phyloP scores from a whole-genome alignment of 2,797 vertebrate species.

The Squalus acanthias region DNA sequence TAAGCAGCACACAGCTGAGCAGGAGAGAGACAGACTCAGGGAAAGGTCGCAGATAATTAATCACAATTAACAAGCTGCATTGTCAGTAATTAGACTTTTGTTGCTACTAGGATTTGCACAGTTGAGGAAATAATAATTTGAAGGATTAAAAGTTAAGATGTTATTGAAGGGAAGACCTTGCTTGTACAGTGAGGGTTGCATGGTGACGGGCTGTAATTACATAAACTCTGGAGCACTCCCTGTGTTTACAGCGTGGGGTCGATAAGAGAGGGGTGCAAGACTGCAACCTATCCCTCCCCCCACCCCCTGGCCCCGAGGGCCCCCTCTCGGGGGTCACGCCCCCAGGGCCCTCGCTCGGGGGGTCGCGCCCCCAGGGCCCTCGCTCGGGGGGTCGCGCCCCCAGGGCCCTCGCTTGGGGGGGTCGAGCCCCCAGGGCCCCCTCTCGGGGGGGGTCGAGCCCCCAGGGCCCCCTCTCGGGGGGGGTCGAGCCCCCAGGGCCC shows the following conservation, averaged over 20 bases:
- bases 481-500: too few species aligned
- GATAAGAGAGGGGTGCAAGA: neutral
- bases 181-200: too few species aligned
- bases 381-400: too few species aligned
- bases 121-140: neutral
- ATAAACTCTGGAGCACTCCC: neutral
- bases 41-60: neutral
- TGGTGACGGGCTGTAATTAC: neutral
- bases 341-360: too few species aligned
- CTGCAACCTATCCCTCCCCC: too few species aligned
- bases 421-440: too few species aligned
- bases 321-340: too few species aligned
- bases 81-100: neutral
- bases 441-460: too few species aligned
- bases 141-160: neutral
- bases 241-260: neutral
- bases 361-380: too few species aligned
- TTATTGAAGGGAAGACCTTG: neutral
- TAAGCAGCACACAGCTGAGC: neutral
- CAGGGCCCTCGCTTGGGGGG: too few species aligned
- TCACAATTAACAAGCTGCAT: neutral
- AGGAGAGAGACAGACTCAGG: neutral
- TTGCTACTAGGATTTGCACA: neutral
- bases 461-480: too few species aligned
- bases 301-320: too few species aligned